Evolutionary conservation across 2,113 vertebrate species (phyloP).

Genomic region (Bufo bufo): DNA sequence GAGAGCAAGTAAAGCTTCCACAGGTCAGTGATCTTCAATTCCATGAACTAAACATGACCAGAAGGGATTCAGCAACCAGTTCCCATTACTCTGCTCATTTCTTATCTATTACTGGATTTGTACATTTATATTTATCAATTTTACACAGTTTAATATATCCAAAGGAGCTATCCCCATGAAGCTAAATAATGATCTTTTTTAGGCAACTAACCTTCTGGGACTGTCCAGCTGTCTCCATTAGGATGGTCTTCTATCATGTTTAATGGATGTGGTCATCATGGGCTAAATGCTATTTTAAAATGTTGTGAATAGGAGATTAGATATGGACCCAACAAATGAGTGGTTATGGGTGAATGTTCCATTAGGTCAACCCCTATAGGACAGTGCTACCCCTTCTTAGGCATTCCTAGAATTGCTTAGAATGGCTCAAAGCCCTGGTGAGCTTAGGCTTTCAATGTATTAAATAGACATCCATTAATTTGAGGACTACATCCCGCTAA

Average conservation of each 20-base stretch:
- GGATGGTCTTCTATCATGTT: neutral
- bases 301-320: neutral
- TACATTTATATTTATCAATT: neutral
- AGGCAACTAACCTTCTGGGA: neutral
- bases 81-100: neutral
- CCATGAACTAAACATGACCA: slow-evolving; percentile 7
- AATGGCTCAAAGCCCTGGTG: too few relatives aligned
- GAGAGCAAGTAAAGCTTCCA: slow-evolving; percentile 3
- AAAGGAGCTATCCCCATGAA: too few relatives aligned
- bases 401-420: too few relatives aligned
- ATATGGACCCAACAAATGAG: neutral
- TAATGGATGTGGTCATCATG: neutral
- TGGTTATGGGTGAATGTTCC: neutral
- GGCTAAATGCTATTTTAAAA: neutral
- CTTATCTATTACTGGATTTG: neutral
- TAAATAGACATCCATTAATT: too few relatives aligned
- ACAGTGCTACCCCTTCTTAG: too few relatives aligned
- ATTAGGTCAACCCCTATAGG: neutral
- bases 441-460: too few relatives aligned
- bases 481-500: too few relatives aligned
- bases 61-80: neutral
- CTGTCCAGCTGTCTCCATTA: neutral
- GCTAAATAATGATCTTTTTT: neutral
- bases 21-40: slow-evolving; percentile 28
- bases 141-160: neutral